phyloP scores from a whole-genome alignment of 2,797 vertebrate genomes.

The Cirrhinus mrigala region DNA sequence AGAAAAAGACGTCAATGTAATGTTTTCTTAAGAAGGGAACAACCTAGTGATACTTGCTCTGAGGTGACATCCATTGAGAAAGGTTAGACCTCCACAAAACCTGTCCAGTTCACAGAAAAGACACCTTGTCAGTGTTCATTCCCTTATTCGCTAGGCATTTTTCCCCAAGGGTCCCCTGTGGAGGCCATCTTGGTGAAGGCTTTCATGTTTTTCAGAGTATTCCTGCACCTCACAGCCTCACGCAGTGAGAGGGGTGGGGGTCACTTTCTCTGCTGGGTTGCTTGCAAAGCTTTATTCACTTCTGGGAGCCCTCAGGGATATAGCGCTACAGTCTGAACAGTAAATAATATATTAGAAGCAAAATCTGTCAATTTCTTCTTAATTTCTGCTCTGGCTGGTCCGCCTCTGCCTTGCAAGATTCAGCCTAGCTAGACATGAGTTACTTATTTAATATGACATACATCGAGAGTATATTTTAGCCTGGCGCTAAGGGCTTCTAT shows the following conservation, averaged over 20 bases:
- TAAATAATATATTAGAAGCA: slow-evolving; percentile 45
- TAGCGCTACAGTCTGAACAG: slow-evolving; percentile 8
- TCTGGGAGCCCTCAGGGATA: background rate
- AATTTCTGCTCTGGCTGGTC: slow-evolving; percentile 3
- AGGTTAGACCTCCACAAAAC: slow-evolving; percentile 28
- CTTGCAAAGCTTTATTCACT: slow-evolving; percentile 21
- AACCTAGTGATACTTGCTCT: slow-evolving; percentile 6
- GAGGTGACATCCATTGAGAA: slow-evolving; percentile 12
- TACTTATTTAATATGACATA: slow-evolving; percentile 8
- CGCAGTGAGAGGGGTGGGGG: background rate
- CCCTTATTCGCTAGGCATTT: slow-evolving; percentile 22
- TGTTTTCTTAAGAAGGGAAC: background rate
- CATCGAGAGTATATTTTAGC: background rate
- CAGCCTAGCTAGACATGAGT: background rate
- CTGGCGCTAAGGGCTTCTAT: background rate
- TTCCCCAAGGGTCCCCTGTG: slow-evolving; percentile 11
- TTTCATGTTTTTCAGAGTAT: slow-evolving; percentile 34
- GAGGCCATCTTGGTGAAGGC: slow-evolving; percentile 11
- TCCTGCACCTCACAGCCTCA: slow-evolving; percentile 18
- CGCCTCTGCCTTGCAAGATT: slow-evolving; percentile 1
- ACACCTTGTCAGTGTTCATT: slow-evolving; percentile 41
- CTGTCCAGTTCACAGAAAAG: slow-evolving; percentile 28
- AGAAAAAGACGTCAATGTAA: background rate
- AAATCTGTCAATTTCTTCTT: slow-evolving; percentile 35
- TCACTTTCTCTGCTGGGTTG: slow-evolving; percentile 19